Evolutionary conservation across 1,140 invertebrate species (phyloP).

Genomic region (Venustaconcha ellipsiformis): DNA sequence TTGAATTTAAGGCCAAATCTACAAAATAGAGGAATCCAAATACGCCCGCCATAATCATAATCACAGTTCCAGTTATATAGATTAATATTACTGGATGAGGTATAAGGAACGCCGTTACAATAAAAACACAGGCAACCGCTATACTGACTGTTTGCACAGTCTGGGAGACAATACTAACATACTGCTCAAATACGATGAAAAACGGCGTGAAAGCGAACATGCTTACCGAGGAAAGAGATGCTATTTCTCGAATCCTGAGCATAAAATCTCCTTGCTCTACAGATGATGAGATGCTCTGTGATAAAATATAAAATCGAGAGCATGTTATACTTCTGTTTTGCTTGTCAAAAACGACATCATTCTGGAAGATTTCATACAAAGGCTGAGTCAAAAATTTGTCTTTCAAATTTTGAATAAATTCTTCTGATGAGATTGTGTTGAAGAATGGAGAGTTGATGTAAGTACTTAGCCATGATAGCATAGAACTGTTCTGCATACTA

Average conservation of each 20-base stretch:
- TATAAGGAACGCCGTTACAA: conserved; percentile 96
- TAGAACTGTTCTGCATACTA: conserved; percentile 3
- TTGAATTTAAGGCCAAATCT: conserved; percentile 95
- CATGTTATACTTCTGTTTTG: conserved; percentile 83
- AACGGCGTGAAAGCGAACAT: conserved; percentile 51
- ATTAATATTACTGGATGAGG: conserved; percentile 92
- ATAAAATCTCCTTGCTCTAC: conserved; percentile 51
- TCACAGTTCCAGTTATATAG: conserved; percentile 95
- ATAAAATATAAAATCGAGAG: conserved; percentile 52
- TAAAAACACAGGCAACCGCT: conserved; percentile 94
- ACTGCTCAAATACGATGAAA: conserved; percentile 74
- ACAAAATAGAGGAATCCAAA: conserved; percentile 97
- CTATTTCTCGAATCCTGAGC: conserved; percentile 46
- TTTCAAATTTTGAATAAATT: conserved; percentile 82
- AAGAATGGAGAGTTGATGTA: conserved; percentile 14
- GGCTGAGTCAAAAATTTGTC: conserved; percentile 72
- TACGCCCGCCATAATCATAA: conserved; percentile 94
- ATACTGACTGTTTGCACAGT: conserved; percentile 94
- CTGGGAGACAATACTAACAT: conserved; percentile 92
- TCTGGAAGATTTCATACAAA: conserved; percentile 70
- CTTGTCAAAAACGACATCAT: conserved; percentile 88
- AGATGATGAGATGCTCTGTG: conserved; percentile 38
- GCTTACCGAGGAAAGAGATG: conserved; percentile 37
- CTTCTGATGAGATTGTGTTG: conserved; percentile 63
- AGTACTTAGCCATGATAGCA: conserved; percentile 20